Evolutionary conservation across 1,140 invertebrate species (phyloP).

Genomic region (Papilio glaucus): DNA sequence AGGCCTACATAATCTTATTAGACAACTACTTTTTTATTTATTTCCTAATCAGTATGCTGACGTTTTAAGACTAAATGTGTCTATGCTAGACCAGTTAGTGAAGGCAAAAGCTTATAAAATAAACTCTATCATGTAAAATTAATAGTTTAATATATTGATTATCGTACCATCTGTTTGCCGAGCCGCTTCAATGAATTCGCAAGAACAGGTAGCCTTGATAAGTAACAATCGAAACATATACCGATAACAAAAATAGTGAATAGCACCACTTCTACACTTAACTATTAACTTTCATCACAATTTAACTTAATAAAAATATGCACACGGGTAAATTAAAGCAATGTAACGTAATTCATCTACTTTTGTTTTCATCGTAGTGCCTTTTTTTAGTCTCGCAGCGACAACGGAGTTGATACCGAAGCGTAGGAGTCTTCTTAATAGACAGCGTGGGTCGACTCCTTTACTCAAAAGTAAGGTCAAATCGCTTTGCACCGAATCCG

Average conservation of each 20-base stretch:
- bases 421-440: slow-evolving; percentile 78
- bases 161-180: slow-evolving; percentile 48
- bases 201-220: slow-evolving; percentile 42
- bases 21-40: slow-evolving; percentile 13
- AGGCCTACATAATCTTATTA: slow-evolving; percentile 35
- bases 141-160: slow-evolving; percentile 33
- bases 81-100: not conserved
- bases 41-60: not conserved
- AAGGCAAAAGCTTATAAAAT: not conserved
- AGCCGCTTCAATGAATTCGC: slow-evolving; percentile 25
- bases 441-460: slow-evolving; percentile 72
- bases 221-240: slow-evolving; percentile 36
- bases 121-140: not conserved
- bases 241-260: slow-evolving; percentile 11
- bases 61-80: not conserved
- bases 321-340: slow-evolving; percentile 41
- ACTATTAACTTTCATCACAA: slow-evolving; percentile 5
- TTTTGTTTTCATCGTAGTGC: slow-evolving; percentile 58
- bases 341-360: slow-evolving; percentile 49
- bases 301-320: slow-evolving; percentile 40
- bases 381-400: slow-evolving; percentile 47
- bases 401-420: slow-evolving; percentile 60
- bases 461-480: slow-evolving; percentile 74
- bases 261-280: slow-evolving; percentile 30
- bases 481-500: slow-evolving; percentile 51